These are phyloP conservation scores for Trachemys scripta DNA, from an alignment of 2,113 vertebrate species.

Conservation along the genomic window DNA sequence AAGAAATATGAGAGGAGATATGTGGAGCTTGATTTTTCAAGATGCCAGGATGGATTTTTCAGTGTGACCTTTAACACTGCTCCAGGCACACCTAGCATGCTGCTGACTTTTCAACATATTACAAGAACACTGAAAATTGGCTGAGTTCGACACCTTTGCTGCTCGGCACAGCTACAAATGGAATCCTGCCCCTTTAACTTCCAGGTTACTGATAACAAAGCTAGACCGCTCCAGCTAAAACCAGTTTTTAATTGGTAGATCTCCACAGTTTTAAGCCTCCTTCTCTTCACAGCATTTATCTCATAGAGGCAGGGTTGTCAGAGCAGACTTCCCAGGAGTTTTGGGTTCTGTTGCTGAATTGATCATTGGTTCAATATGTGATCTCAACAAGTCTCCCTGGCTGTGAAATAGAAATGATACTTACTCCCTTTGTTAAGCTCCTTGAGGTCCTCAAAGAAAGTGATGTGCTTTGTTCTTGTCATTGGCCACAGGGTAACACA, in stretches of 20 bases:
- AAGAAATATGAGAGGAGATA: neutral
- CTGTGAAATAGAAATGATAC: neutral
- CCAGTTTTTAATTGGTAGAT: neutral
- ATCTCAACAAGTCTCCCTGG: neutral
- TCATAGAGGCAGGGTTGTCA: neutral
- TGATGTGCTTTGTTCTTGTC: slow-evolving; percentile 38
- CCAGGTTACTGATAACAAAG: neutral
- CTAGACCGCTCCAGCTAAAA: neutral
- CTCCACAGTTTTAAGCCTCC: neutral
- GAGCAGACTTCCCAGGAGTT: neutral
- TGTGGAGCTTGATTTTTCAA: neutral
- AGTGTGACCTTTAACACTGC: neutral
- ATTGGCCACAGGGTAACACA: accelerated
- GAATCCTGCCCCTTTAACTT: neutral
- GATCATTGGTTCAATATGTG: neutral
- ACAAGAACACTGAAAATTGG: neutral
- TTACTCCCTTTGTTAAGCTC: neutral
- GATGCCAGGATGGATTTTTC: accelerated
- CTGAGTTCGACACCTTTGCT: neutral
- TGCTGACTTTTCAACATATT: neutral
- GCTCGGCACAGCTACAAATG: neutral
- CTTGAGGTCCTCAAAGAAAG: slow-evolving; percentile 20
- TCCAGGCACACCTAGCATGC: neutral
- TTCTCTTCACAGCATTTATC: neutral
- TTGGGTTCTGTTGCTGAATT: neutral